phyloP scores from a whole-genome alignment of 30 jellyfish, hydroid and myxozoan species.

The Morbakka virulenta region DNA sequence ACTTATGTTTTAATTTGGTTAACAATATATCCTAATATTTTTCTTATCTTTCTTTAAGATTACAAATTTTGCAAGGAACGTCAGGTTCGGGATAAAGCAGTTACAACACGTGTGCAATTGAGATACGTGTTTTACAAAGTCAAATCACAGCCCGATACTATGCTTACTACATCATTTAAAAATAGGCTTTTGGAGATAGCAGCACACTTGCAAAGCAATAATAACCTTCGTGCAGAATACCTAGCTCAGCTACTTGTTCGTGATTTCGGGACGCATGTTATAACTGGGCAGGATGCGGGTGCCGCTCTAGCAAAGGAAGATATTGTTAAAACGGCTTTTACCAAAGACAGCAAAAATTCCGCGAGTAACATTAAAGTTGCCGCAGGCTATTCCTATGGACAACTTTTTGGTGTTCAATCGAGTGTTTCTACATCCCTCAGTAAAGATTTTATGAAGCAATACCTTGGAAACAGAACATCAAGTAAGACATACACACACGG shows the following conservation, averaged over 20 bases:
- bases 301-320: conserved; percentile 61
- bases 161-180: conserved; percentile 58
- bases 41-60: background rate
- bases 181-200: conserved; percentile 63
- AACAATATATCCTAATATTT: no score
- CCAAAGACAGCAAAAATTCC: conserved; percentile 36
- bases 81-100: conserved; percentile 66
- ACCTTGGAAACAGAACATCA: conserved; percentile 35
- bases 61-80: conserved; percentile 34
- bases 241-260: conserved; percentile 57
- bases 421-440: conserved; percentile 20
- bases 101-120: conserved; percentile 66
- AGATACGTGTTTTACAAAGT: conserved; percentile 68
- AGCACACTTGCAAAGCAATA: conserved; percentile 69
- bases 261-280: conserved; percentile 73
- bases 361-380: conserved; percentile 63
- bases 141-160: conserved; percentile 64
- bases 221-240: conserved; percentile 40
- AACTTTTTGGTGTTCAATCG: conserved; percentile 32
- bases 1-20: no score
- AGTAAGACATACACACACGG: conserved; percentile 70
- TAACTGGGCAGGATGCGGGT: conserved; percentile 73
- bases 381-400: conserved; percentile 66
- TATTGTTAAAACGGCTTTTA: conserved; percentile 44
- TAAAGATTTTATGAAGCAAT: conserved; percentile 34